Conservation (phyloP, 2,888 invertebrate genomes). For the Keiferia lycopersicella region DNA sequence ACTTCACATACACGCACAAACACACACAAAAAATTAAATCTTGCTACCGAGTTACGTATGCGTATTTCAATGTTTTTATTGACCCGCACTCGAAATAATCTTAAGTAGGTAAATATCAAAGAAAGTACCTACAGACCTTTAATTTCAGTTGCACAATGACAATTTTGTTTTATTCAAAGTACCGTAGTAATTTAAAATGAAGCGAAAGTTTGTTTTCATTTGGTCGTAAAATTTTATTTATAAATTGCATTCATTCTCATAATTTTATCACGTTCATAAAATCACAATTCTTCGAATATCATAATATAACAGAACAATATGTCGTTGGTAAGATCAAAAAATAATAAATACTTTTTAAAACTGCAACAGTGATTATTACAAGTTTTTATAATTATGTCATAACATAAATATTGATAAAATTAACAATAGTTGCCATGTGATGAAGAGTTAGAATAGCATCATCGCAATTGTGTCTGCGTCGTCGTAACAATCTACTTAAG, state of each 20-base stretch:
- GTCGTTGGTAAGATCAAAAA: too few relatives aligned
- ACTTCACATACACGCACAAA: too few relatives aligned
- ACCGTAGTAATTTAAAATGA: conserved; percentile 11
- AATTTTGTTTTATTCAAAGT: neutral
- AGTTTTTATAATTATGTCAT: neutral
- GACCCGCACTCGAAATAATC: neutral
- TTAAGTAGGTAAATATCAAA: conserved; percentile 14
- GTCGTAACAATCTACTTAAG: too few relatives aligned
- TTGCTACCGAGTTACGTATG: neutral
- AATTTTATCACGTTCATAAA: too few relatives aligned
- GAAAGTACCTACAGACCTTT: conserved; percentile 6
- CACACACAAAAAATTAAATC: too few relatives aligned
- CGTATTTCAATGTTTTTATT: neutral
- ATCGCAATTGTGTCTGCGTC: too few relatives aligned
- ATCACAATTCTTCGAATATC: too few relatives aligned
- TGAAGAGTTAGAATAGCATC: too few relatives aligned
- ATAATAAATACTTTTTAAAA: too few relatives aligned
- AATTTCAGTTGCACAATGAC: conserved; percentile 9
- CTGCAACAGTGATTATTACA: neutral
- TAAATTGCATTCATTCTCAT: too few relatives aligned
- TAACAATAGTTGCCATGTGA: neutral
- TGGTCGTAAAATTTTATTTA: conserved; percentile 5
- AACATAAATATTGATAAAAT: too few relatives aligned
- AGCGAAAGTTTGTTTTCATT: conserved; percentile 15
- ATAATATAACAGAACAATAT: too few relatives aligned